phyloP scores from a whole-genome alignment of 2,888 invertebrate species.

The Hirtodrosophila cameraria region DNA sequence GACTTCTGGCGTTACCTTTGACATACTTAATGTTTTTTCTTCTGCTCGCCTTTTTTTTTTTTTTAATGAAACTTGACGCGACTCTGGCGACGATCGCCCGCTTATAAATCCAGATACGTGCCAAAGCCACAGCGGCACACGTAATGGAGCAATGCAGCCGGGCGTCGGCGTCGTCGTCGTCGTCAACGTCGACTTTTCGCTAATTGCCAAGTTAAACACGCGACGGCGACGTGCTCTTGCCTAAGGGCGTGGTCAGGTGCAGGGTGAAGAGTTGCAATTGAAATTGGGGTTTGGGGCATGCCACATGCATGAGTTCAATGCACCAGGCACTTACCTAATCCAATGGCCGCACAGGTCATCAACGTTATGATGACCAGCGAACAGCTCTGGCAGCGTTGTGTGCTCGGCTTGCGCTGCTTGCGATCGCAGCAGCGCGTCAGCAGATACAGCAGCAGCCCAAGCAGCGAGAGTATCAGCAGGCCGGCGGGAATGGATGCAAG shows the following conservation, averaged over 20 bases:
- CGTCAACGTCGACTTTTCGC: constrained; percentile 51
- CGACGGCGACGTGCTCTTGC: constrained; percentile 50
- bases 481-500: constrained; percentile 96
- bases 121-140: constrained; percentile 40
- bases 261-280: neutral
- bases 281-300: neutral
- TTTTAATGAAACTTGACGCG: constrained; percentile 37
- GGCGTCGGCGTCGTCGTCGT: constrained; percentile 3
- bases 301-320: constrained; percentile 46
- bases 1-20: constrained; percentile 63
- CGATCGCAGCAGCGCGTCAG: constrained; percentile 98
- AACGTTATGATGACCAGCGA: constrained; percentile 86
- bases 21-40: constrained; percentile 42
- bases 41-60: constrained; percentile 5
- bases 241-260: constrained; percentile 26
- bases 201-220: constrained; percentile 74
- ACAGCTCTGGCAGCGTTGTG: constrained; percentile 84
- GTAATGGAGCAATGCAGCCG: constrained; percentile 51
- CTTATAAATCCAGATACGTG: constrained; percentile 65
- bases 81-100: constrained; percentile 37
- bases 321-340: constrained; percentile 86
- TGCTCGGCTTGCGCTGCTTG: constrained; percentile 89
- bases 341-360: constrained; percentile 95
- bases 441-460: constrained; percentile 95
- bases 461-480: constrained; percentile 94